Conservation (phyloP, 1,140 invertebrate genomes). For the Aphaenogaster floridana region DNA sequence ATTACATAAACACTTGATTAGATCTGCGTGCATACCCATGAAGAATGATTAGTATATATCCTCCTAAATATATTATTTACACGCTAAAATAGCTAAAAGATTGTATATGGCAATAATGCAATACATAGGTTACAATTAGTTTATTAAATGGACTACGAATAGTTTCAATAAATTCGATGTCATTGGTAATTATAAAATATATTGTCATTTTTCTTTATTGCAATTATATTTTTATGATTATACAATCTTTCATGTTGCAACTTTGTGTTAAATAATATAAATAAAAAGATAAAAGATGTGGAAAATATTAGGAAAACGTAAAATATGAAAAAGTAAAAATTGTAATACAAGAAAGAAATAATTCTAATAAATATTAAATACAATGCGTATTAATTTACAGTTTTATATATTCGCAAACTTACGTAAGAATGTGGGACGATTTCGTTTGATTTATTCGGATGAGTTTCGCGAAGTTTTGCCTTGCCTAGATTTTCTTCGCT, state of each 20-base stretch:
- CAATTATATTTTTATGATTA: slow-evolving; percentile 11
- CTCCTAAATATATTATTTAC: not conserved
- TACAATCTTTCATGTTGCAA: not conserved
- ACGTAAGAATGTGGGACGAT: slow-evolving; percentile 80
- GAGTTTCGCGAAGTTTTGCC: slow-evolving; percentile 75
- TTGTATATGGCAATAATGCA: not conserved
- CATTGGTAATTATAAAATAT: not conserved
- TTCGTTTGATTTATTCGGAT: slow-evolving; percentile 56
- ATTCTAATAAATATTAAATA: not conserved
- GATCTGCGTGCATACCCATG: not conserved
- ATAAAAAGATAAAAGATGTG: not conserved
- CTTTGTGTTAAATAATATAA: slow-evolving; percentile 2
- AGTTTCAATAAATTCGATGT: not conserved
- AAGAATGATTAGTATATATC: slow-evolving; percentile 15
- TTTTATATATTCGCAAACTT: slow-evolving; percentile 69
- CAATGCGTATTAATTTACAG: not conserved
- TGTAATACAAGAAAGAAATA: not conserved
- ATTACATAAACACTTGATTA: not conserved
- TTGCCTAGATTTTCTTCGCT: slow-evolving; percentile 66
- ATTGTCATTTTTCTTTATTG: not conserved
- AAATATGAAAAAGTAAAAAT: not conserved
- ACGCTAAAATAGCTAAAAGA: not conserved
- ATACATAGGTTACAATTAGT: not conserved
- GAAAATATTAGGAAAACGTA: not conserved
- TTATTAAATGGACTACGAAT: not conserved